Percentiles rank a stretch among this genome's conserved stretches.
Conservation (phyloP, 2,113 vertebrate species). For the Cinclus cinclus region DNA sequence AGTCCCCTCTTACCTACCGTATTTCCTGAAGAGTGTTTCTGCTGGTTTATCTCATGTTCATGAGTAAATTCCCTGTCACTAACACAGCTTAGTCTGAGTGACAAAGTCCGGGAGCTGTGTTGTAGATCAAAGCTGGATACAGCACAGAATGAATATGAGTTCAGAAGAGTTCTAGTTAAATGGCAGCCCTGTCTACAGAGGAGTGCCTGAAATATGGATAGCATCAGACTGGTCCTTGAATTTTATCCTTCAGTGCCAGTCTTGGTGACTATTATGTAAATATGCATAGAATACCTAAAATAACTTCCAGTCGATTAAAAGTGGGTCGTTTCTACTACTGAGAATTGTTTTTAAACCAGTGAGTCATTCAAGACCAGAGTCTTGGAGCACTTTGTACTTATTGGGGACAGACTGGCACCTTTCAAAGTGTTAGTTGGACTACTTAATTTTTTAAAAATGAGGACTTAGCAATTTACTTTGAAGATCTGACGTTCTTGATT, state of each 20-base stretch:
- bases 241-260: slow-evolving; percentile 11
- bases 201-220: not conserved
- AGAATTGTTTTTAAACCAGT: slow-evolving; percentile 58
- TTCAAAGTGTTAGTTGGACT: not conserved
- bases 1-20: not conserved
- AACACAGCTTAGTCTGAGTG: not conserved
- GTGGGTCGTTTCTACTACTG: slow-evolving; percentile 52
- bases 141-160: not conserved
- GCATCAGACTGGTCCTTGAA: slow-evolving; percentile 18
- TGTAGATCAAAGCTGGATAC: not conserved
- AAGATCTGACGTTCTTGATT: not conserved
- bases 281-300: slow-evolving; percentile 52
- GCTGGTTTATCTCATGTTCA: not conserved
- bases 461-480: not conserved
- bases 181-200: slow-evolving; percentile 10
- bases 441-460: not conserved
- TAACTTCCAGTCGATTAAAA: slow-evolving; percentile 45
- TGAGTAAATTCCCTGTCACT: not conserved
- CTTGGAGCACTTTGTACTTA: not conserved
- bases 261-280: slow-evolving; percentile 42
- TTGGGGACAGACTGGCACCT: not conserved
- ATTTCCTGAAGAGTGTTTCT: slow-evolving; percentile 5
- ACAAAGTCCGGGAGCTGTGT: not conserved
- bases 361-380: slow-evolving; percentile 21
- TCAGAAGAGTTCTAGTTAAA: not conserved